Conservation (phyloP, 2,113 vertebrate genomes). For the Macquaria australasica region DNA sequence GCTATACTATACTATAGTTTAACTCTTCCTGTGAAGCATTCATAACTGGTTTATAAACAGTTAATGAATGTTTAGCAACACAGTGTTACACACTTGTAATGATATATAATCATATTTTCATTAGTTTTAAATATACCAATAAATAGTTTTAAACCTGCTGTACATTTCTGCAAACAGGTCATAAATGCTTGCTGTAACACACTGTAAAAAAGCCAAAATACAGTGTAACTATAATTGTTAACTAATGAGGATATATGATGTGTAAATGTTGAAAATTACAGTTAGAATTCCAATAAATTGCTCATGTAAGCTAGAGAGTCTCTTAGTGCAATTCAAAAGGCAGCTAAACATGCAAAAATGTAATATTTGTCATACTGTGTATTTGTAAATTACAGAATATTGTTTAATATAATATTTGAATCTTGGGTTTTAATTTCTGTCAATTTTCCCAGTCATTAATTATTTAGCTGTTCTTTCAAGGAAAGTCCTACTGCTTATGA, state of each 20-base stretch:
- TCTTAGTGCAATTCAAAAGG: not conserved
- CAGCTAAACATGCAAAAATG: not conserved
- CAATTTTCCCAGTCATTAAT: not conserved
- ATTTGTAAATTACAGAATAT: not conserved
- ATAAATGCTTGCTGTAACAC: not conserved
- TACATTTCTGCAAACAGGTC: too few species aligned
- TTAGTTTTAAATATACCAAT: too few species aligned
- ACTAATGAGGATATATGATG: not conserved
- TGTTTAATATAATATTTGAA: not conserved
- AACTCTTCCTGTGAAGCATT: too few species aligned
- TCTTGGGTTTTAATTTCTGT: not conserved
- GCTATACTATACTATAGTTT: too few species aligned
- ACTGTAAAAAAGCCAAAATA: not conserved
- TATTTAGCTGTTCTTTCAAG: not conserved
- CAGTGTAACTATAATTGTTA: not conserved
- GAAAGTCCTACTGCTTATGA: not conserved
- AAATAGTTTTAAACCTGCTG: too few species aligned
- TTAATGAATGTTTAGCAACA: too few species aligned
- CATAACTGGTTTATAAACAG: too few species aligned
- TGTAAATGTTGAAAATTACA: not conserved
- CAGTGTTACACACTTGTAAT: too few species aligned
- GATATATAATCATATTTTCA: too few species aligned
- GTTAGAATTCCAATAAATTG: not conserved
- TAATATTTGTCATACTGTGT: not conserved
- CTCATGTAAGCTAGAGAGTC: not conserved